Base-by-base conservation (phyloP, 2,888 invertebrate species). In the Brenthis daphne region DNA sequence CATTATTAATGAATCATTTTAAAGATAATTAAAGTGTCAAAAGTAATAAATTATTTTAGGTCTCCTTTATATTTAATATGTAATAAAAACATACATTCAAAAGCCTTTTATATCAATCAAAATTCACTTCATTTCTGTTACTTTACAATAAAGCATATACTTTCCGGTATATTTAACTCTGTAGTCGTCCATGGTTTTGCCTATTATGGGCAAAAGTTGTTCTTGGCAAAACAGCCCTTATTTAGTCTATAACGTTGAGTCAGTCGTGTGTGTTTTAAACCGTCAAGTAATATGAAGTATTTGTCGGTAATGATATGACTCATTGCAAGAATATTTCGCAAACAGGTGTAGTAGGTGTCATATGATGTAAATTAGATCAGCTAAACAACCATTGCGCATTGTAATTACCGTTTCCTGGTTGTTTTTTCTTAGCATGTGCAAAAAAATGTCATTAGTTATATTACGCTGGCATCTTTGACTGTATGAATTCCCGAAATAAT, bases 141-240 rank as follows among this genome's bases (percentile, higher is more conserved):
- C 37, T 2, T 43, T 76, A 77, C 78, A 58, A 81, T 80, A 75
- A 73, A 73, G 64, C 69, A 65, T 76, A 80, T 68, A 74, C 85
- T 85, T 89, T 89, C 90, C 87, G 86, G 85, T 86, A 88, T 88
- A 85, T 89, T 82, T 85, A 77, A 64, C 85, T 83, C 75, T 58
- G 76, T 76, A 71, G 76, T 72, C 73, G 83, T 84, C 85, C 87
- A 78, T 86, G 86, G 81, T 74, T 72, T 81, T 74, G 66, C 90
- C 89, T 81, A 82, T 78, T 86, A 87, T 80, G 88, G 90, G 80
- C 80, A 87, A 84, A 87, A 82, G 82, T 72, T 80, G 84, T 85
- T 81, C 85, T 84, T 83, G 80, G 76, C 82, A 83, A 83, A 85
- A 80, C 83, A 82, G 82, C 86, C 90, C 89, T 89, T 90, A 89